Percentiles rank a stretch among this genome's conserved stretches.
These are phyloP conservation scores for Muschampia plurimacula DNA, from an alignment of 2,888 invertebrate genomes.

Conservation along the genomic window DNA sequence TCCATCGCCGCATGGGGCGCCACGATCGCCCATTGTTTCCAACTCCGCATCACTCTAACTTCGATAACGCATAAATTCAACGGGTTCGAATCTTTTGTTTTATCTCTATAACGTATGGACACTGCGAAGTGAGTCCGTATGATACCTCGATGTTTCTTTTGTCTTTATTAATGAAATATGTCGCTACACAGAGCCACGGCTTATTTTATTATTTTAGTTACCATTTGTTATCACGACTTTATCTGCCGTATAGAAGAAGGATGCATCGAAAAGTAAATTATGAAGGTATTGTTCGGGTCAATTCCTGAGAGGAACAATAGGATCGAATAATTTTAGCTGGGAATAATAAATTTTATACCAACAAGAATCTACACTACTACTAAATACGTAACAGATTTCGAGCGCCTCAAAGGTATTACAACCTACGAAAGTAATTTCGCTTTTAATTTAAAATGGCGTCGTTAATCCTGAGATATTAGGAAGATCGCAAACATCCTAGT, in stretches of 20 bases:
- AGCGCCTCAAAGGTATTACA: constrained; percentile 21
- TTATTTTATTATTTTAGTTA: constrained; percentile 85
- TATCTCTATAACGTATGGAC: constrained; percentile 85
- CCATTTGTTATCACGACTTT: constrained; percentile 86
- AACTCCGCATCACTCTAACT: constrained; percentile 72
- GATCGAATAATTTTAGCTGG: constrained; percentile 75
- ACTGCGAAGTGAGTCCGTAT: constrained; percentile 84
- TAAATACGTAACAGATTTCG: constrained; percentile 25
- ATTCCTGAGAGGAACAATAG: constrained; percentile 78
- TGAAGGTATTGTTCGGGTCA: constrained; percentile 81
- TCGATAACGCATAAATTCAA: constrained; percentile 84
- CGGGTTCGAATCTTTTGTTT: constrained; percentile 81
- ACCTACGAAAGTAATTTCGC: constrained; percentile 62
- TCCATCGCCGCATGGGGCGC: constrained; percentile 82
- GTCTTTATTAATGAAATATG: constrained; percentile 86
- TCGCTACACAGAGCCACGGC: constrained; percentile 73
- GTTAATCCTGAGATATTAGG: constrained; percentile 81
- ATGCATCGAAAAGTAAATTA: constrained; percentile 83
- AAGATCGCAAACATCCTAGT: constrained; percentile 67
- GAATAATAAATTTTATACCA: constrained; percentile 78
- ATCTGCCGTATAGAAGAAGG: constrained; percentile 77
- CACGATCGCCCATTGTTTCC: constrained; percentile 81
- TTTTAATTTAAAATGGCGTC: constrained; percentile 77
- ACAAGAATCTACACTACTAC: constrained; percentile 53
- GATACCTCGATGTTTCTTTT: constrained; percentile 80